Evolutionary conservation across 2,888 invertebrate species (phyloP), one percentile per base, ranked within the genome.

Genomic region (Bunonema sp.): DNA sequence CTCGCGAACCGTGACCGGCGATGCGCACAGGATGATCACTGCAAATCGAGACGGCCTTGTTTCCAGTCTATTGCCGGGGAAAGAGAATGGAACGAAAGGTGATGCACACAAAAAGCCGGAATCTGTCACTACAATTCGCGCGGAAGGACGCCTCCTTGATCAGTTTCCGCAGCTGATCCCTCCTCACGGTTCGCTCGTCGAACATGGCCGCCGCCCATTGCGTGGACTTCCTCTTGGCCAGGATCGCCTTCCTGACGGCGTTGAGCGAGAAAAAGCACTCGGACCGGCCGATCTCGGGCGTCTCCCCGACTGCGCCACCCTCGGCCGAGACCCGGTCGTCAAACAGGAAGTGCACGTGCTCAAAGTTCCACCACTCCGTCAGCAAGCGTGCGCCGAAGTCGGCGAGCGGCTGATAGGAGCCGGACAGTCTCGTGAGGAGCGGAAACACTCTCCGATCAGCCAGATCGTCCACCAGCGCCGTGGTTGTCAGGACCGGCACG

Each of bases 11-110:
- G 84, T 82, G 50, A 78, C 78, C 1, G 57, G 82, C 61, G 82
- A 84, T 1, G 88, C 88, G 68, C 93, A 93, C 67, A 93, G 79
- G 51, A 89, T 82, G 56, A 93, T 82, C 70, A 93, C 93, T 93
- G 79, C 44, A 72, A 73, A n/a, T n/a, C n/a, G n/a, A n/a, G n/a
- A n/a, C n/a, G n/a, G n/a, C n/a, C n/a, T n/a, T n/a, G n/a, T n/a
- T n/a, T n/a, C n/a, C n/a, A n/a, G n/a, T n/a, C n/a, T n/a, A n/a
- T 30, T 30, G 30, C 18, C 30, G 16, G n/a, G 19, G 7, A 33
- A n/a, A 24, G 16, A 26, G 10, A 28, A 19, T 16, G 20, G 12
- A 24, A 22, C 37, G 15, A n/a, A 18, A 18, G 12, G n/a, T 19
- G 15, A 15, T 26, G n/a, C 18, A 42, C 20, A 29, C 10, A 39